Conservation (phyloP, 2,797 vertebrate genomes). For the Enteromius unitaeniatus region DNA sequence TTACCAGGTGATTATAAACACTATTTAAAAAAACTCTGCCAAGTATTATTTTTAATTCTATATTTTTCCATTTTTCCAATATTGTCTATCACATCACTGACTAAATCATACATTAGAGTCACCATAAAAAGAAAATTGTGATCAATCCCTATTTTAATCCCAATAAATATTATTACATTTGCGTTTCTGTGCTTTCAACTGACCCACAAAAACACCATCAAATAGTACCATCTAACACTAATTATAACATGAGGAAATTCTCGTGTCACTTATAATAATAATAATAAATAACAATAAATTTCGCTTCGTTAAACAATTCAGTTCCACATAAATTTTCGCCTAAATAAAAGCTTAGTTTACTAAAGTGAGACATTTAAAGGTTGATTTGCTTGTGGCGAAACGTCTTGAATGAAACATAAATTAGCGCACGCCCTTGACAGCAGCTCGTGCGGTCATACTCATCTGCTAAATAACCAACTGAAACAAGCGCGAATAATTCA, state of each 20-base stretch:
- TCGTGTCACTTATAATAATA: too few species aligned
- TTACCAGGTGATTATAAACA: background rate
- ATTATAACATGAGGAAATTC: background rate
- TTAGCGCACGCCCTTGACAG: background rate
- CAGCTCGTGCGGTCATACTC: too few species aligned
- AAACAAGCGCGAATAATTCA: background rate
- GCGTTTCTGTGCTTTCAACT: background rate
- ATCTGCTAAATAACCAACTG: background rate
- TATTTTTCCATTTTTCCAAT: background rate
- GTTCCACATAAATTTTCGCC: background rate
- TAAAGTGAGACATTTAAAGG: too few species aligned
- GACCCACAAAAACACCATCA: background rate
- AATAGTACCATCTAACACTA: background rate
- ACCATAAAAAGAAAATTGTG: too few species aligned
- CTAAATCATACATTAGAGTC: too few species aligned
- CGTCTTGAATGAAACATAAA: background rate
- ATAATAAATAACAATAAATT: too few species aligned
- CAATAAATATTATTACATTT: background rate
- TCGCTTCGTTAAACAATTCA: background rate
- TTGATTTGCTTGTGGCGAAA: background rate
- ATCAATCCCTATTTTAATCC: too few species aligned
- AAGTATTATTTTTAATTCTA: too few species aligned
- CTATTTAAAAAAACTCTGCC: background rate
- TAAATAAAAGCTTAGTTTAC: too few species aligned
- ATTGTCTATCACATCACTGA: background rate